Evolutionary conservation across 2,113 vertebrate genomes (phyloP).

Genomic region (Neomonachus schauinslandi): DNA sequence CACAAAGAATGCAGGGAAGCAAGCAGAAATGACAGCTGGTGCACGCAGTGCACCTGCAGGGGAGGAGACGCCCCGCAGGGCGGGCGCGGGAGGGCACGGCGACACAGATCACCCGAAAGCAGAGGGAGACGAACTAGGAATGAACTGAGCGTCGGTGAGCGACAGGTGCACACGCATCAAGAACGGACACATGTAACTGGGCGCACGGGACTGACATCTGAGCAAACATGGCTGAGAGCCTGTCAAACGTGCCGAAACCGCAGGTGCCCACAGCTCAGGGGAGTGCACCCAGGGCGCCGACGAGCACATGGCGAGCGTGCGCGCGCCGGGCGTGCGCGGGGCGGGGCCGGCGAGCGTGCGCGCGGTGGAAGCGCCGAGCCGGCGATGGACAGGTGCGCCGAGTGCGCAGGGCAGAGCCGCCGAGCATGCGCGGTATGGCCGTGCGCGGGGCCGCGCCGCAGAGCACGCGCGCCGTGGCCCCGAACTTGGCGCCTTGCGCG

Average conservation of each 20-base stretch:
- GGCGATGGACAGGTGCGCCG: neutral
- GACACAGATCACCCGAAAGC: too few species aligned
- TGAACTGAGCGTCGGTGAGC: too few species aligned
- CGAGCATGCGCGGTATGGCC: neutral
- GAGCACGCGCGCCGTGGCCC: neutral
- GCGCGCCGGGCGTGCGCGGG: rapidly evolving
- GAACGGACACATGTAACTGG: neutral
- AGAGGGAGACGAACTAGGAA: too few species aligned
- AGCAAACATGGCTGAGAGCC: neutral
- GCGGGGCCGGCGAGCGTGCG: neutral
- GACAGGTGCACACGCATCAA: too few species aligned
- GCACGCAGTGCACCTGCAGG: too few species aligned
- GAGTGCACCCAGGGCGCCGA: neutral
- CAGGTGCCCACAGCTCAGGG: rapidly evolving
- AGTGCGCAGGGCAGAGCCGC: neutral
- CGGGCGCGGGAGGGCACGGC: too few species aligned
- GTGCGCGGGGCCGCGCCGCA: neutral
- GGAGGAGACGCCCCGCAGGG: too few species aligned
- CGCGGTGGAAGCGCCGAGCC: neutral
- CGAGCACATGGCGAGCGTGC: neutral
- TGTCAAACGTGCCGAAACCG: neutral
- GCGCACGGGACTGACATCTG: neutral
- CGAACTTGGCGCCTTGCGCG: rapidly evolving
- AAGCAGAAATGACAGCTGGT: too few species aligned
- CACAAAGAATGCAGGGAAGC: too few species aligned